Percentiles rank a stretch among this genome's conserved stretches.
Conservation (phyloP, 1,140 invertebrate genomes). For the Macrocentrus cingulum region DNA sequence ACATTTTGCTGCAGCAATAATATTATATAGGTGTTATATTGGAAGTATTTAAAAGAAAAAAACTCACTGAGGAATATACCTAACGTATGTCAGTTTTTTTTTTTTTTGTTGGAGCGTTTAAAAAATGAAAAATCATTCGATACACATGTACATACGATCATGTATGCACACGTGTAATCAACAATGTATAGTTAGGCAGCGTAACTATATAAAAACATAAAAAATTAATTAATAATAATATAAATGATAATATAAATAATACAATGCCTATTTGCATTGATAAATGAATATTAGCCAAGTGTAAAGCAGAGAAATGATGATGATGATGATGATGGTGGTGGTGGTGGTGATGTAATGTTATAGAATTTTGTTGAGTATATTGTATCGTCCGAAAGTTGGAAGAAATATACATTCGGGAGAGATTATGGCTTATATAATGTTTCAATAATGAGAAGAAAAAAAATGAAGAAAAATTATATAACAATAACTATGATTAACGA, state of each 20-base stretch:
- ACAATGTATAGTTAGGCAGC: constrained; percentile 45
- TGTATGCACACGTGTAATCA: constrained; percentile 21
- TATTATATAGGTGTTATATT: constrained; percentile 31
- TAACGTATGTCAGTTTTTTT: constrained; percentile 9
- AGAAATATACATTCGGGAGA: constrained; percentile 45
- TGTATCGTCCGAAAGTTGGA: constrained; percentile 54
- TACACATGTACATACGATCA: constrained; percentile 13
- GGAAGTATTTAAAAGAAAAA: constrained; percentile 17
- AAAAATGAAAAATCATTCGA: constrained; percentile 6
- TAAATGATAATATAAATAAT: constrained; percentile 37
- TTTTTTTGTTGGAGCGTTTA: constrained; percentile 15
- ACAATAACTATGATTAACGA: constrained; percentile 29
- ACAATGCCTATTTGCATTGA: constrained; percentile 36
- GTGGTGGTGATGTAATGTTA: constrained; percentile 46
- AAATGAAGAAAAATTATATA: constrained; percentile 26
- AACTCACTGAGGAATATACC: constrained; percentile 2
- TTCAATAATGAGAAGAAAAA: constrained; percentile 27
- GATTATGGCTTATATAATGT: constrained; percentile 47
- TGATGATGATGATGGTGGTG: too few relatives aligned
- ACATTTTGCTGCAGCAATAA: constrained; percentile 35
- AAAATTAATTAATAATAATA: constrained; percentile 32
- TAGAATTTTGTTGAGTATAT: constrained; percentile 53
- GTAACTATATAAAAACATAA: constrained; percentile 17
- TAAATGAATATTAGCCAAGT: constrained; percentile 40
- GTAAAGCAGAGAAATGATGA: constrained; percentile 26